Conservation (phyloP, 1,140 invertebrate genomes). For the Calliopsis andreniformis region DNA sequence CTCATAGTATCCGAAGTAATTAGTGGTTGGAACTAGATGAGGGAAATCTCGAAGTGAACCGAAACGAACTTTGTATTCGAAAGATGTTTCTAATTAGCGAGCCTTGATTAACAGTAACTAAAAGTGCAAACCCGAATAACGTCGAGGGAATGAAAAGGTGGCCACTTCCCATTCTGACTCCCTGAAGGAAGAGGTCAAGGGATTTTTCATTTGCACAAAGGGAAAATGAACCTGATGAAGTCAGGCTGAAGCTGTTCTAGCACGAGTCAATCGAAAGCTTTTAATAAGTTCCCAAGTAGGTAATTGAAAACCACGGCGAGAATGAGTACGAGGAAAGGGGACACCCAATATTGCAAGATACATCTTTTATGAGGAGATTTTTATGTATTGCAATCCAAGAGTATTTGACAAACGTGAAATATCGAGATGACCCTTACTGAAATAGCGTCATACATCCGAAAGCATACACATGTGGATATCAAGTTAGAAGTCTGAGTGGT, state of each 20-base stretch:
- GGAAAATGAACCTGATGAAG: too few relatives aligned
- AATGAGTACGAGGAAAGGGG: too few relatives aligned
- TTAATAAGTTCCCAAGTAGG: background rate
- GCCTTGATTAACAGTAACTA: background rate
- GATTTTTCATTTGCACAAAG: background rate
- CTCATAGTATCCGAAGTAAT: background rate
- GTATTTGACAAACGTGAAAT: background rate
- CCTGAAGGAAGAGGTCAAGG: too few relatives aligned
- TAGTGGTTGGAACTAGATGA: too few relatives aligned
- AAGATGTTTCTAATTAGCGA: background rate
- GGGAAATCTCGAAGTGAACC: too few relatives aligned
- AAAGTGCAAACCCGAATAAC: background rate
- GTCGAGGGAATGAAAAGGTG: background rate
- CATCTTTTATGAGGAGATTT: background rate
- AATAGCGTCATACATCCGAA: background rate
- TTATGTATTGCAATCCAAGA: too few relatives aligned
- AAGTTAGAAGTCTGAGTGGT: background rate
- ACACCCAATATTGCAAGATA: slow-evolving; percentile 1
- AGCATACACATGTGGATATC: background rate
- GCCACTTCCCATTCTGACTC: background rate
- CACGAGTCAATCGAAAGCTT: background rate
- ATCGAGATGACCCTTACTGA: background rate
- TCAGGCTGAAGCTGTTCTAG: background rate
- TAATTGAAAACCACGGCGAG: background rate
- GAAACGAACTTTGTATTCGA: background rate